phyloP scores from a whole-genome alignment of 2,113 vertebrate species.

The Antechinus stuartii region DNA sequence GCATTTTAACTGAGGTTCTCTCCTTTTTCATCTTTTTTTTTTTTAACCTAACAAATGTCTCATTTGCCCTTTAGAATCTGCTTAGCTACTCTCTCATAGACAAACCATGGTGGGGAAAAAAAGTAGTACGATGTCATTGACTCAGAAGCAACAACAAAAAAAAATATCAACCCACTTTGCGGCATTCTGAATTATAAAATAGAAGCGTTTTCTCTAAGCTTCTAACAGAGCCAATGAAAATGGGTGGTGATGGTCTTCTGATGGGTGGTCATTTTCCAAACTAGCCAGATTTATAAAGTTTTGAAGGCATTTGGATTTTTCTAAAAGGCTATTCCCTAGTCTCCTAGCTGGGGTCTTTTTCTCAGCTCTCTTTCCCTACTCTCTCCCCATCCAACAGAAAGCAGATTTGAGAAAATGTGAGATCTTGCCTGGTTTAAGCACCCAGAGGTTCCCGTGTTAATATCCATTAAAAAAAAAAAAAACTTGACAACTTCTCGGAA shows the following conservation, averaged over 20 bases:
- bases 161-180: background rate
- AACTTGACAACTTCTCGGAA: constrained; percentile 30
- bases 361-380: background rate
- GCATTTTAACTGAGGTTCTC: background rate
- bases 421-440: constrained; percentile 34
- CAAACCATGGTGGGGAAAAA: background rate
- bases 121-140: constrained; percentile 53
- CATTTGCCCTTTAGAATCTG: background rate
- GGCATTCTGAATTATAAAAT: constrained; percentile 32
- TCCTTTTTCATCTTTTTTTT: too few species aligned
- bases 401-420: constrained; percentile 10
- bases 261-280: constrained; percentile 46
- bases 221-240: constrained; percentile 44
- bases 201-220: constrained; percentile 41
- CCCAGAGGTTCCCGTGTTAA: constrained; percentile 36
- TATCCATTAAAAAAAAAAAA: background rate
- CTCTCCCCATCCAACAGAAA: constrained; percentile 37
- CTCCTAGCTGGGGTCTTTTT: constrained; percentile 50
- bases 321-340: constrained; percentile 14
- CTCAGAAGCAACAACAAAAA: constrained; percentile 22
- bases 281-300: constrained; percentile 43
- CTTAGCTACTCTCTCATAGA: background rate
- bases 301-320: constrained; percentile 28
- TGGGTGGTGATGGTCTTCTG: background rate
- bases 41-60: background rate